Evolutionary conservation across 2,113 vertebrate species (phyloP).

Genomic region (Hypocryptadius cinnamomeus): DNA sequence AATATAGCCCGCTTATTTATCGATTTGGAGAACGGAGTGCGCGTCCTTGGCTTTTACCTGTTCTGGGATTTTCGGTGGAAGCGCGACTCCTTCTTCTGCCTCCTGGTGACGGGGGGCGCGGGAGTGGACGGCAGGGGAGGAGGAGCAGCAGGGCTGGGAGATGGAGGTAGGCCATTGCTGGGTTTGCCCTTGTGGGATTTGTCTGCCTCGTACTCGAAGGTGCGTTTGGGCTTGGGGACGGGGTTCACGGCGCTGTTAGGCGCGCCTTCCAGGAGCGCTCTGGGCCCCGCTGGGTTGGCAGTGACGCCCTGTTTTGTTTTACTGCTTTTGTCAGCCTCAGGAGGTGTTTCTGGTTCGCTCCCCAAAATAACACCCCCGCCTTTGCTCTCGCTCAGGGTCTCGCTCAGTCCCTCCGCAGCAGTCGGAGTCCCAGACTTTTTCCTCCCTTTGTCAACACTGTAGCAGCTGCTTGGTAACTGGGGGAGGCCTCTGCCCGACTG

Average conservation of each 20-base stretch:
- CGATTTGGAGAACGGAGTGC: not conserved
- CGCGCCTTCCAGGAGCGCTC: slow-evolving; percentile 64
- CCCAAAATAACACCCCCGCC: slow-evolving; percentile 68
- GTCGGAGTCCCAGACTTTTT: slow-evolving; percentile 79
- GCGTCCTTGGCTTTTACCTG: slow-evolving; percentile 74
- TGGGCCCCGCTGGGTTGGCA: slow-evolving; percentile 70
- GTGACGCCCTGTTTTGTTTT: slow-evolving; percentile 75
- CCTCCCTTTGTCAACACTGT: slow-evolving; percentile 81
- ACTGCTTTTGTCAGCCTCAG: slow-evolving; percentile 74
- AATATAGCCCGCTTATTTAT: not conserved
- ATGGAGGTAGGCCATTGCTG: slow-evolving; percentile 88
- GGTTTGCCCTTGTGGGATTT: slow-evolving; percentile 79
- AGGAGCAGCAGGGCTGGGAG: slow-evolving; percentile 76
- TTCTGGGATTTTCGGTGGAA: slow-evolving; percentile 79
- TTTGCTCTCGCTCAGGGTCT: slow-evolving; percentile 73
- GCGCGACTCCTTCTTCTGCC: slow-evolving; percentile 74
- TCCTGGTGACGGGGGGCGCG: slow-evolving; percentile 79
- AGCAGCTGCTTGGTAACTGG: slow-evolving; percentile 93
- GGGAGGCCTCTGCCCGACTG: slow-evolving; percentile 86
- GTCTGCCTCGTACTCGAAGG: slow-evolving; percentile 97
- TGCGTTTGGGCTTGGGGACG: slow-evolving; percentile 96
- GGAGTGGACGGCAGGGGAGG: slow-evolving; percentile 88
- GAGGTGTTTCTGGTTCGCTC: slow-evolving; percentile 76
- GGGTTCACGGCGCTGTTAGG: slow-evolving; percentile 83
- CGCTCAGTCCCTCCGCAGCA: slow-evolving; percentile 69